Evolutionary conservation across 2,797 vertebrate species (phyloP).

Genomic region (Gadopsis marmoratus): DNA sequence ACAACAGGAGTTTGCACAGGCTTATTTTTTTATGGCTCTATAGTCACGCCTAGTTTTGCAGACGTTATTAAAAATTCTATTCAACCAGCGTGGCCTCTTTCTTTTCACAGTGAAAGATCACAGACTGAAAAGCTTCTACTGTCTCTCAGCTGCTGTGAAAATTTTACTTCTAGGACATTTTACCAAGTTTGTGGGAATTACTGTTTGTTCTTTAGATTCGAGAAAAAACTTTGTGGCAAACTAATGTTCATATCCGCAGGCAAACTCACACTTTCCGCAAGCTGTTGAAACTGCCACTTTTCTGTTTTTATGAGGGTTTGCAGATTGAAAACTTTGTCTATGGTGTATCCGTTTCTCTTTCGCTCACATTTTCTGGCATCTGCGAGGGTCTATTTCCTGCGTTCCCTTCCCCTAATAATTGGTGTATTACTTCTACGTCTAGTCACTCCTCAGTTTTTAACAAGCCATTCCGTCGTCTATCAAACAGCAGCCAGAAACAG

Average conservation of each 20-base stretch:
- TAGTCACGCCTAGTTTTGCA: neutral
- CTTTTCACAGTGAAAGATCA: conserved; percentile 9
- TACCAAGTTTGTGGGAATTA: neutral
- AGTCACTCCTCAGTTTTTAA: conserved; percentile 12
- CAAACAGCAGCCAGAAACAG: neutral
- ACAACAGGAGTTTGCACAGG: neutral
- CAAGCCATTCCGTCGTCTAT: conserved; percentile 16
- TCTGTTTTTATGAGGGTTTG: neutral
- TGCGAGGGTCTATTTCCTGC: neutral
- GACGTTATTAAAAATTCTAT: conserved; percentile 14
- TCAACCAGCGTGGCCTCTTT: neutral
- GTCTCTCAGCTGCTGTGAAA: neutral
- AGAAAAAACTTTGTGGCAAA: conserved; percentile 12
- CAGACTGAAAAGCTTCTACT: conserved; percentile 12
- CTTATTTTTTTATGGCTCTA: neutral
- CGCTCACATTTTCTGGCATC: neutral
- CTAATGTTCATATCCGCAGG: conserved; percentile 28
- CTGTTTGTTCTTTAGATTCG: conserved; percentile 20
- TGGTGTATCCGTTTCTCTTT: neutral
- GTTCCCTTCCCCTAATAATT: conserved; percentile 5
- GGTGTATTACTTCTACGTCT: conserved; percentile 6
- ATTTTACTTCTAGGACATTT: conserved; percentile 39
- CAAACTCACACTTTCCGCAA: neutral
- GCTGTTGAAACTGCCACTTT: neutral
- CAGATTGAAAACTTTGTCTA: conserved; percentile 16